phyloP scores from a whole-genome alignment of 2,888 invertebrate genomes.

The Rhorus exstirpatorius region DNA sequence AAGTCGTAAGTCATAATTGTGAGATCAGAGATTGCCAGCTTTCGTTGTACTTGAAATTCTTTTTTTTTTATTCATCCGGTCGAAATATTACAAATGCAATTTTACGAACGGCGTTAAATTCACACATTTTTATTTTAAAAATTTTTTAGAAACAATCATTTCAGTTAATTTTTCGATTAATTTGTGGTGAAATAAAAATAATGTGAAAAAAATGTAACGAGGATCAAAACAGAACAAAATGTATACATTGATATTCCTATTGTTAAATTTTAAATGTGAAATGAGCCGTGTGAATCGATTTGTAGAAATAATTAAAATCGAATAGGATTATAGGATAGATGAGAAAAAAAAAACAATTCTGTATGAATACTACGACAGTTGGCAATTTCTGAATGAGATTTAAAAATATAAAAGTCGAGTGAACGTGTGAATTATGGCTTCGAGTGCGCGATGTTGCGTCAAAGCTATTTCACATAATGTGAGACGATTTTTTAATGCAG shows the following conservation, averaged over 20 bases:
- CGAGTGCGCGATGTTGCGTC: background rate
- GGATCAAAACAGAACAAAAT: too few species aligned
- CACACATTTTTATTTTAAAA: too few species aligned
- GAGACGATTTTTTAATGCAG: background rate
- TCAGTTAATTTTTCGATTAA: too few species aligned
- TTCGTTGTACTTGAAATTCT: background rate
- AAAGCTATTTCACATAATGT: background rate
- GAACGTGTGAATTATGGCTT: background rate
- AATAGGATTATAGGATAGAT: too few species aligned
- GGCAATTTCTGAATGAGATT: conserved; percentile 6
- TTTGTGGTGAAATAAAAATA: too few species aligned
- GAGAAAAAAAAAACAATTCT: background rate
- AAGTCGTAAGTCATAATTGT: background rate
- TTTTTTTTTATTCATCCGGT: background rate
- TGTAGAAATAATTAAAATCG: too few species aligned
- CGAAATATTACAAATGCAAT: background rate
- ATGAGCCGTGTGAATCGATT: too few species aligned
- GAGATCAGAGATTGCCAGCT: conserved; percentile 6
- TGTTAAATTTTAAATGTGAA: too few species aligned
- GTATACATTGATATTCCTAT: too few species aligned
- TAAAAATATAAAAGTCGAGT: conserved; percentile 7
- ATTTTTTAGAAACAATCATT: too few species aligned
- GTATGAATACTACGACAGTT: background rate
- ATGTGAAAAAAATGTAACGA: background rate
- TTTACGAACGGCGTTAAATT: background rate